Evolutionary conservation across 2,113 vertebrate genomes (phyloP), one percentile per base, ranked within the genome.

Genomic region (Jacana jacana): DNA sequence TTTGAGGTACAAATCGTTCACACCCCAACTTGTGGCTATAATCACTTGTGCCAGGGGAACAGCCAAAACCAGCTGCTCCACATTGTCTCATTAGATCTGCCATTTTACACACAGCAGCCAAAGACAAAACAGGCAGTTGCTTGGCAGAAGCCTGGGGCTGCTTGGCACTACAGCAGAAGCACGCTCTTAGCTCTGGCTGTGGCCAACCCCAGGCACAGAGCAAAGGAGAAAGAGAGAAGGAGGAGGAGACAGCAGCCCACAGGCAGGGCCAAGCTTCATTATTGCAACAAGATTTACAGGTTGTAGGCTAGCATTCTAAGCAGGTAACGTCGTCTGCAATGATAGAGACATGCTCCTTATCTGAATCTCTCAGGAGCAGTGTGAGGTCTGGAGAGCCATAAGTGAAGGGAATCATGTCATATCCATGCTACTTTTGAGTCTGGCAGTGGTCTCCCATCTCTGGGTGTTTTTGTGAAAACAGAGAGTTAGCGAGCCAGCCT

Each of bases 1-100:
- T 89, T 94, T 92, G 95, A 94, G 91, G 61, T 82, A 87, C 37
- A 82, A 94, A 91, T 64, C 4, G 0, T 80, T 94, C 78, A 92
- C 73, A 89, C 54, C 49, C 66, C 73, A 88, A 97, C 94, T 94
- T 95, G 92, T 94, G 93, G 81, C 82, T 94, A 35, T 81, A 95
- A 95, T 93, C 65, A 37, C 77, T 96, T 91, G 60, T 97, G 95
- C 94, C 95, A 97, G 93, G 95, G 87, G 76, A 97, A 94, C 93
- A 96, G 95, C 89, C 95, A 96, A 97, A 97, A 97, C 92, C 97
- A 97, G 97, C 88, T 97, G 97, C 87, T 97, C 90, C 70, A 69
- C 6, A 19, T 95, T 96, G 95, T 97, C 94, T 97, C 94, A 97
- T 97, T 97, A 97, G 95, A 96, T 96, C 96, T 97, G 77, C 96